Conservation (phyloP, 2,888 invertebrate genomes). For the Dolichopus griseipennis region DNA sequence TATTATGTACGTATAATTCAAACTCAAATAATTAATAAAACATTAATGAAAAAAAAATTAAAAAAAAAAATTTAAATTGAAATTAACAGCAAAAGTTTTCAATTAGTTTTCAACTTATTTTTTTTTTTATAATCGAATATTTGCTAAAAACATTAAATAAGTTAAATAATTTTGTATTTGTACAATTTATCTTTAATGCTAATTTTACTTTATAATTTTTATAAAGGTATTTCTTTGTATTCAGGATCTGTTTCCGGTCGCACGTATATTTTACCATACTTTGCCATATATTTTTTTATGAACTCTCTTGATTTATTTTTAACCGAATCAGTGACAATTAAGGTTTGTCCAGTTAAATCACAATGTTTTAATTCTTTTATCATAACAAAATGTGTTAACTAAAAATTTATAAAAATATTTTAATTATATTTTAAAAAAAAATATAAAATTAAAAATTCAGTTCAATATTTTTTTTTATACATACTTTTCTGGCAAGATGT, state of each 20-base stretch:
- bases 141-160: not conserved
- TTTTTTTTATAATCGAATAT: too few species aligned
- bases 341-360: conserved; percentile 48
- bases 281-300: conserved; percentile 91
- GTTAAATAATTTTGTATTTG: not conserved
- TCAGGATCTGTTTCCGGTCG: conserved; percentile 33
- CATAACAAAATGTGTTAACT: conserved; percentile 94
- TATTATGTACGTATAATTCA: too few species aligned
- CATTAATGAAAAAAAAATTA: too few species aligned
- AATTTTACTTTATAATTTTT: not conserved
- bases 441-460: not conserved
- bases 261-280: conserved; percentile 64
- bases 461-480: not conserved
- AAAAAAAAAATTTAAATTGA: too few species aligned
- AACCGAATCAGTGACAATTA: conserved; percentile 48
- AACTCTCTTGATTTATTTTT: conserved; percentile 92
- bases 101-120: too few species aligned
- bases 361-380: conserved; percentile 90
- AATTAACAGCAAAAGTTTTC: too few species aligned
- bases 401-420: conserved; percentile 31
- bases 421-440: not conserved
- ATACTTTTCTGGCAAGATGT: conserved; percentile 84
- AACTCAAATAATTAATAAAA: too few species aligned
- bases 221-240: conserved; percentile 30
- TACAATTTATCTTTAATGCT: not conserved